Percentiles rank a stretch among this genome's conserved stretches.
Evolutionary conservation across 1,140 invertebrate genomes (phyloP).

Genomic region (Drosophila pallidifrons): DNA sequence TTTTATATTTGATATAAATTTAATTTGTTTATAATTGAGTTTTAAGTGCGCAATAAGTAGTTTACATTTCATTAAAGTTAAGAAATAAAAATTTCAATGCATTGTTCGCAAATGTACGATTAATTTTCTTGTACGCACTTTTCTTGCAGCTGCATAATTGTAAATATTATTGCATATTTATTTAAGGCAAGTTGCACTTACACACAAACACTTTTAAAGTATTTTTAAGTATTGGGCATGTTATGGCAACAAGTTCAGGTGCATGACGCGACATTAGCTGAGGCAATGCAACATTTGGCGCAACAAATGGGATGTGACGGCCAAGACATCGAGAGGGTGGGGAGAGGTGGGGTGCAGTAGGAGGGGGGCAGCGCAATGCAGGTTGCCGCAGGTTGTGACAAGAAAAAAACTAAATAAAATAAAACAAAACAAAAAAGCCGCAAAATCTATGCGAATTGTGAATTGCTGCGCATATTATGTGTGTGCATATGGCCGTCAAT

Average conservation of each 20-base stretch:
- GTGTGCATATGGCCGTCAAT: slow-evolving; percentile 43
- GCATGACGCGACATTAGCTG: slow-evolving; percentile 47
- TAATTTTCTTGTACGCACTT: slow-evolving; percentile 1
- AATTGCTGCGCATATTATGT: slow-evolving; percentile 28
- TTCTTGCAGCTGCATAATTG: background rate
- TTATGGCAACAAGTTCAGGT: slow-evolving; percentile 47
- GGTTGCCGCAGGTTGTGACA: slow-evolving; percentile 22
- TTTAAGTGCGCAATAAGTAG: too few species aligned
- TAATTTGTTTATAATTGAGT: too few species aligned
- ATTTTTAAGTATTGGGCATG: background rate
- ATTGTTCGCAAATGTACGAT: too few species aligned
- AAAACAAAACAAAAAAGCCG: background rate
- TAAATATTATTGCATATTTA: slow-evolving; percentile 33
- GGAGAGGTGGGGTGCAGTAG: background rate
- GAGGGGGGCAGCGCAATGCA: slow-evolving; percentile 1
- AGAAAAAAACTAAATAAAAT: too few species aligned
- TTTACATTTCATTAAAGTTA: too few species aligned
- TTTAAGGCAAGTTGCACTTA: slow-evolving; percentile 20
- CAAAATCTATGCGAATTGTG: slow-evolving; percentile 2
- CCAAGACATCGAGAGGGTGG: slow-evolving; percentile 4
- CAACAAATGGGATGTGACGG: slow-evolving; percentile 56
- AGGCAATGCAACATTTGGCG: slow-evolving; percentile 55
- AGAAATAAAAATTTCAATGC: too few species aligned
- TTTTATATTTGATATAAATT: too few species aligned
- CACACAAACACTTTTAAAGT: background rate